These are phyloP conservation scores for Achroia grisella DNA, from an alignment of 1,140 invertebrate species.

Conservation along the genomic window DNA sequence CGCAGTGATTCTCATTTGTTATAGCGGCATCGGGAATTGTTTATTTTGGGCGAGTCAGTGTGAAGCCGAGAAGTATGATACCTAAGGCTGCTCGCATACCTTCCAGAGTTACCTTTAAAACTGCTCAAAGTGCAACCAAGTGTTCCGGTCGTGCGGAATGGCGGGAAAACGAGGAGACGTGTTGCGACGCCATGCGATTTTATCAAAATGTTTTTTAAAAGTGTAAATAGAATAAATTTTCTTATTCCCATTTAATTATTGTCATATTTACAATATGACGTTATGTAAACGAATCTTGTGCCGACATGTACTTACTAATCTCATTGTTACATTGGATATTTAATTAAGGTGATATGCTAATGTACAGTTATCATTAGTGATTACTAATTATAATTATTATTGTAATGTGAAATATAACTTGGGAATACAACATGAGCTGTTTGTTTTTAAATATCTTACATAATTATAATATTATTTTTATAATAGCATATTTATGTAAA, in stretches of 20 bases:
- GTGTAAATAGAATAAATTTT: constrained; percentile 19
- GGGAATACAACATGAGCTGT: constrained; percentile 14
- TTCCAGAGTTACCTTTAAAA: constrained; percentile 29
- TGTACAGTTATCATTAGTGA: constrained; percentile 56
- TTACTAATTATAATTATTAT: constrained; percentile 29
- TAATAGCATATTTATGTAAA: too few species aligned
- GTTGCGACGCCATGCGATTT: constrained; percentile 5
- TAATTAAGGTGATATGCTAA: constrained; percentile 38
- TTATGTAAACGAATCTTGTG: constrained; percentile 12
- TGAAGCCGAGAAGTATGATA: constrained; percentile 83
- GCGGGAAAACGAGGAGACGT: constrained; percentile 9
- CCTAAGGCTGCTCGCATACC: constrained; percentile 46
- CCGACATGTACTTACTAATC: constrained; percentile 52
- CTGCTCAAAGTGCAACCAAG: constrained; percentile 50
- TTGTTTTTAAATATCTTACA: constrained; percentile 13
- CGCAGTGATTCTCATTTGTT: constrained; percentile 94
- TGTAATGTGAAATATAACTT: constrained; percentile 44
- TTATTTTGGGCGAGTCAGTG: constrained; percentile 91
- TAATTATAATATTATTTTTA: too few species aligned
- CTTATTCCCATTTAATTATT: constrained; percentile 28
- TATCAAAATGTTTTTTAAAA: constrained; percentile 57
- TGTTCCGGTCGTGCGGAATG: constrained; percentile 27
- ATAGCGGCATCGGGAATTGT: constrained; percentile 96
- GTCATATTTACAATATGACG: constrained; percentile 22
- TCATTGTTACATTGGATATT: constrained; percentile 40